phyloP scores from a whole-genome alignment of 2,888 invertebrate species.

The Andrena minutula region DNA sequence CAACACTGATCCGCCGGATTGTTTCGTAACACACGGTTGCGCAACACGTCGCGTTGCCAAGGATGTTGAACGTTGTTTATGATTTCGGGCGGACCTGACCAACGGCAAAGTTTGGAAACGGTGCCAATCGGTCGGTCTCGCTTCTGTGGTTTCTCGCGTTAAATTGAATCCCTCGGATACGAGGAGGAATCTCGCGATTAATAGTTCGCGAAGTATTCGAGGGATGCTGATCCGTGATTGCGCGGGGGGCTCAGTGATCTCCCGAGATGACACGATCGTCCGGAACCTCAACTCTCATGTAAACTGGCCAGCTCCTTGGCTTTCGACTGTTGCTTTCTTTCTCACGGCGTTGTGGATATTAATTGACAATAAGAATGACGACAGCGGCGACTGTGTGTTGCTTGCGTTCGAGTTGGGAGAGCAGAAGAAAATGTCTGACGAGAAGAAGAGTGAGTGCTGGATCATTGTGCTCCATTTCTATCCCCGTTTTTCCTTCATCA shows the following conservation, averaged over 20 bases:
- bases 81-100: slow-evolving; percentile 32
- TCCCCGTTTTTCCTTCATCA: slow-evolving; percentile 37
- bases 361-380: slow-evolving; percentile 53
- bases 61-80: slow-evolving; percentile 40
- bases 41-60: slow-evolving; percentile 35
- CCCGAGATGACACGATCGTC: slow-evolving; percentile 31
- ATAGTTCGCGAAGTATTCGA: no score
- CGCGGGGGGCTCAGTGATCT: slow-evolving; percentile 31
- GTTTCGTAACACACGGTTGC: slow-evolving; percentile 34
- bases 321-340: slow-evolving; percentile 50
- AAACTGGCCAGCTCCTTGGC: slow-evolving; percentile 55
- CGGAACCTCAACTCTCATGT: slow-evolving; percentile 29
- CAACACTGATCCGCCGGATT: background rate
- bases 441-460: slow-evolving; percentile 49
- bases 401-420: slow-evolving; percentile 52
- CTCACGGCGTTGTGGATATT: slow-evolving; percentile 51
- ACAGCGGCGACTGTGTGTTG: slow-evolving; percentile 45
- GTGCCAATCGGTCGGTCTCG: slow-evolving; percentile 26
- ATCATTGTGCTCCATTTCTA: slow-evolving; percentile 36
- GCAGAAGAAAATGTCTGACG: slow-evolving; percentile 56
- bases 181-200: no score
- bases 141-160: background rate
- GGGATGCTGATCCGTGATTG: background rate
- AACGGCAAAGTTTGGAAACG: slow-evolving; percentile 31
- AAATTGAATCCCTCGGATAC: no score